Evolutionary conservation across 2,113 vertebrate species (phyloP), one percentile per base, ranked within the genome.

Genomic region (Girardinichthys multiradiatus): DNA sequence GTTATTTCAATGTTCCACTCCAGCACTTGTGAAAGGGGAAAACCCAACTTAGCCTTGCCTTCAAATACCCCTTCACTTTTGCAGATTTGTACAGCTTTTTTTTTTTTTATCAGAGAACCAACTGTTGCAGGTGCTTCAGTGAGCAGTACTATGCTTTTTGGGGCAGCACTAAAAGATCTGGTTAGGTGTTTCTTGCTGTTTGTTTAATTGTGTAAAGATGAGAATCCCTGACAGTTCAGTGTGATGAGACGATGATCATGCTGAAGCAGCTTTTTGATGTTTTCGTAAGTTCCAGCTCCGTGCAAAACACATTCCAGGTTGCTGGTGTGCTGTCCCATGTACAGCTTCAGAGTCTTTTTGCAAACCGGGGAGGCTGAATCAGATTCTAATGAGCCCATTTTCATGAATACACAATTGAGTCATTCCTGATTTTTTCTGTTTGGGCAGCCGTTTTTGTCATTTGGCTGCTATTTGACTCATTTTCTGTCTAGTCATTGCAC

Each of bases 21-120:
- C 72, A 78, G 64, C 48, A 72, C 87, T 88, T 81, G 68, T 76
- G 77, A 85, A 82, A 78, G 70, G 90, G 89, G 85, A 82, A 92
- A 92, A 87, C 91, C 91, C 90, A 89, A 70, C 61, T 35, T 74
- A 82, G 87, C 85, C 63, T 92, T 87, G 76, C 76, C 83, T 87
- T 88, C 91, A 89, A 89, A 77, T 81, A 81, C 74, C 79, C 80
- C 62, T 83, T 15, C 64, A 74, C 90, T 83, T 89, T 74, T 86
- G 74, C 76, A 77, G 86, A n/a, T n/a, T n/a, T n/a, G n/a, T n/a
- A n/a, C n/a, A n/a, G n/a, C n/a, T n/a, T n/a, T 77, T 91, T 87
- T 88, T 70, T 85, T 68, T 75, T 31, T 19, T 33, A 61, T 64
- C 86, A 85, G 72, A 88, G 82, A 87, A 87, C 80, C 77, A 84